Evolutionary conservation across 2,113 vertebrate species (phyloP), one percentile per base, ranked within the genome.

Genomic region (Hemichromis elongatus): DNA sequence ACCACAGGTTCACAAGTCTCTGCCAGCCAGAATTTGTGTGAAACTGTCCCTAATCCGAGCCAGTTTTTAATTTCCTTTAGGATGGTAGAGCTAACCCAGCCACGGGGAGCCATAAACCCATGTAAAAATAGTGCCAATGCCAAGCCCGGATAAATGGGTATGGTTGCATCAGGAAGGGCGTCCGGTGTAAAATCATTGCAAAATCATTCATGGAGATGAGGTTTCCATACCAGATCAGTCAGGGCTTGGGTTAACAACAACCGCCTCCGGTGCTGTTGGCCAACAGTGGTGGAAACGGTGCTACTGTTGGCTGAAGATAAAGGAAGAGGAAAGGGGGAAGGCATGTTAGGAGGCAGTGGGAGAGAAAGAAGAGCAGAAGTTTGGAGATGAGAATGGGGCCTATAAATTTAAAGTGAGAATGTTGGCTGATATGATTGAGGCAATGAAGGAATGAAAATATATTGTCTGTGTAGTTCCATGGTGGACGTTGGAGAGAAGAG

Each of bases 11-110:
- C 0, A 26, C 24, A 56, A 56, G 55, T 56, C 13, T 56, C 55
- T 56, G 24, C 24, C 24, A 28, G 0, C 2, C 0, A 13, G 13
- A 28, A 56, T 56, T 56, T 56, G 13, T 26, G 19, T 63, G 33
- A 33, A 63, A 37, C 59, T 63, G 59, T 63, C 19, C 33, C 37
- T 63, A 37, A 12, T 7, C 0, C 0, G 30, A 37, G 6, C 2
- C 1, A 35, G 5, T 63, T 63, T 63, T 63, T 63, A 37, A 0
- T 21, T 66, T 66, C 35, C 35, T 66, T 66, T 66, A 66, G 61
- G 21, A 13, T 2, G 2, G 21, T 18, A 37, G 59, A 37, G 59
- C 59, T 66, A 33, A 37, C 19, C 30, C 59, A 63, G 9, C 9
- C 59, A 37, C 0, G 10, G 37, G 33, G 33, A 37, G 61, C 61